Conservation (phyloP, 2,888 invertebrate species). For the Syrphus vitripennis region DNA sequence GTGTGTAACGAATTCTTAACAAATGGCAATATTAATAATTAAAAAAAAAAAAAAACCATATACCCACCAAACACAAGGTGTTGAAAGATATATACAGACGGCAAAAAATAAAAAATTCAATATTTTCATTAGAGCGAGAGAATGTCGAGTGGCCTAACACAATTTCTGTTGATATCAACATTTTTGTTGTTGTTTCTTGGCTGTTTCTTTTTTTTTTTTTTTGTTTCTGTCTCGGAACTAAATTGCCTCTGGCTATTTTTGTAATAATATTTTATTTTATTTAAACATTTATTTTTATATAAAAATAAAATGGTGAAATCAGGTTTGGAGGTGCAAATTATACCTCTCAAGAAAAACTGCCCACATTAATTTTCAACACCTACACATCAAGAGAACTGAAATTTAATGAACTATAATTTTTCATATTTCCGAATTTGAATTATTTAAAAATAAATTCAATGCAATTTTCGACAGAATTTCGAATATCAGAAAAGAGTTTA, state of each 20-base stretch:
- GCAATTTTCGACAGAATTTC: too few species aligned
- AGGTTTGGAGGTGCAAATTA: conserved; percentile 62
- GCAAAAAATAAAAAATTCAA: background rate
- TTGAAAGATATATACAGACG: background rate
- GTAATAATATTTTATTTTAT: conserved; percentile 39
- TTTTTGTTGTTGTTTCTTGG: background rate
- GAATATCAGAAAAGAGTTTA: too few species aligned
- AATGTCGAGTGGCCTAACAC: background rate
- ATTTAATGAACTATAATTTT: conserved; percentile 2
- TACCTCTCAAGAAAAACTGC: conserved; percentile 13
- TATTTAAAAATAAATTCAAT: conserved; percentile 4
- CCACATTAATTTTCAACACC: conserved; percentile 31
- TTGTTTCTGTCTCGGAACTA: background rate
- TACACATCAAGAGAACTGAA: conserved; percentile 48
- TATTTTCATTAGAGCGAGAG: background rate
- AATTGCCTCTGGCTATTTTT: conserved; percentile 44
- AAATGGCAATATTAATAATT: background rate
- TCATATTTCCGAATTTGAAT: background rate
- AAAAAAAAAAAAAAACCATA: background rate
- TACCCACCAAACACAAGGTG: conserved; percentile 5
- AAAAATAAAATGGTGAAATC: conserved; percentile 32
- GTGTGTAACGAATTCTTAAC: background rate
- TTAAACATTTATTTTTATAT: conserved; percentile 28
- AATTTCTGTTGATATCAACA: conserved; percentile 48
- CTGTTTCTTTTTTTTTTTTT: background rate